phyloP scores from a whole-genome alignment of 2,113 vertebrate species.

The Microtus oregoni region DNA sequence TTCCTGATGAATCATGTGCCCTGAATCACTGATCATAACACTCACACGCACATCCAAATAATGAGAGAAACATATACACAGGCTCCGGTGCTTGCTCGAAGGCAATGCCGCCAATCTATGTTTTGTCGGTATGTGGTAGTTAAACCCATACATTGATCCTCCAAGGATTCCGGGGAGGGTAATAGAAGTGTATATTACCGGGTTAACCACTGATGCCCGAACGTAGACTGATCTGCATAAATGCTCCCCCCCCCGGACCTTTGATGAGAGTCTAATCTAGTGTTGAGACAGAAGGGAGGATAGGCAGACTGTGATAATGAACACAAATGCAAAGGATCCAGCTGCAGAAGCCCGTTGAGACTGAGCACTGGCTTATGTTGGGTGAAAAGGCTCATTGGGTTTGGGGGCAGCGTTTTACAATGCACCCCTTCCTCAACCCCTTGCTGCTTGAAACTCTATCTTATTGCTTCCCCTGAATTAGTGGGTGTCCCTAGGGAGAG shows the following conservation, averaged over 20 bases:
- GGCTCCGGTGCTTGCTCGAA: conserved; percentile 82
- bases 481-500: background rate
- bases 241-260: conserved; percentile 72
- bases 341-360: background rate
- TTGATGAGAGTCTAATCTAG: conserved; percentile 81
- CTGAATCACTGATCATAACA: conserved; percentile 94
- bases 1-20: conserved; percentile 94
- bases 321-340: conserved; percentile 15
- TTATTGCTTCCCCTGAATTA: background rate
- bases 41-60: conserved; percentile 91
- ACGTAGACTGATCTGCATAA: conserved; percentile 76
- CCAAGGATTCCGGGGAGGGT: conserved; percentile 80
- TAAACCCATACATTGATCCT: conserved; percentile 79
- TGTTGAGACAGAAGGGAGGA: conserved; percentile 21
- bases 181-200: conserved; percentile 76
- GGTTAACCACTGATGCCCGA: conserved; percentile 82
- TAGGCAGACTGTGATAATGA: conserved; percentile 37
- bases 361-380: background rate
- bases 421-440: accelerated
- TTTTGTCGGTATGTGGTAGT: conserved; percentile 83
- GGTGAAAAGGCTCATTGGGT: background rate
- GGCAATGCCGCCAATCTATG: conserved; percentile 86
- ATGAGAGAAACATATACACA: conserved; percentile 90
- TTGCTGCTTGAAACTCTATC: background rate
- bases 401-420: background rate